Evolutionary conservation across 2,797 vertebrate genomes (phyloP), one percentile per base, ranked within the genome.

Genomic region (Cyprinodon diabolis): DNA sequence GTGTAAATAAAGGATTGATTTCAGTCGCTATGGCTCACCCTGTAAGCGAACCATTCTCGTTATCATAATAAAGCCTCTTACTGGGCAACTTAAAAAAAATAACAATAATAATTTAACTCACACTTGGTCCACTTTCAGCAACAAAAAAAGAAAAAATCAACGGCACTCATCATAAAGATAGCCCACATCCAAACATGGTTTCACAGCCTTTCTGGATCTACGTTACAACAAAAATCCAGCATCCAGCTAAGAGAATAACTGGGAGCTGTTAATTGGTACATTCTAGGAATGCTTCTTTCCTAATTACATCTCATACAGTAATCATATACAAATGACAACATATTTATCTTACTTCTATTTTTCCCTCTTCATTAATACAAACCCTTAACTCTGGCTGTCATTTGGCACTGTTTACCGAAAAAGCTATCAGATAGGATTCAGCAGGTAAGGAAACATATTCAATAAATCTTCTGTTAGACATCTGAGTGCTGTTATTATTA

Each of bases 351-450:
- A 56, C 71, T 77, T 68, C 15, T 23, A 65, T 3, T 69, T 13
- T 25, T 49, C 57, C 54, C 6, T 70, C 45, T 73, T 81, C 79
- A 81, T 60, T 52, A 79, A 63, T 51, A 67, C 6, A 30, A 77
- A 82, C 35, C 49, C 23, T 75, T 76, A 6, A 30, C 25, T 30
- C 40, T 74, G 74, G 80, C 80, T 70, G 76, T 88, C 60, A 81
- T 93, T 93, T 93, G 94, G 90, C 90, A 93, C 92, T 85, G 68
- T 72, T 70, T 77, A 77, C 57, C 67, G 12, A 76, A 78, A 78
- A 10, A 81, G 72, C 72, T 69, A 68, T 71, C 67, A 75, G 58
- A 86, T 71, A 43, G 17, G 60, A 71, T 66, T 17, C 63, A 77
- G 76, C 51, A 57, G 45, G 65, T 75, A 49, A 77, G 14, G 69